Evolutionary conservation across 2,797 vertebrate genomes (phyloP).

Genomic region (Danio jaintianensis): DNA sequence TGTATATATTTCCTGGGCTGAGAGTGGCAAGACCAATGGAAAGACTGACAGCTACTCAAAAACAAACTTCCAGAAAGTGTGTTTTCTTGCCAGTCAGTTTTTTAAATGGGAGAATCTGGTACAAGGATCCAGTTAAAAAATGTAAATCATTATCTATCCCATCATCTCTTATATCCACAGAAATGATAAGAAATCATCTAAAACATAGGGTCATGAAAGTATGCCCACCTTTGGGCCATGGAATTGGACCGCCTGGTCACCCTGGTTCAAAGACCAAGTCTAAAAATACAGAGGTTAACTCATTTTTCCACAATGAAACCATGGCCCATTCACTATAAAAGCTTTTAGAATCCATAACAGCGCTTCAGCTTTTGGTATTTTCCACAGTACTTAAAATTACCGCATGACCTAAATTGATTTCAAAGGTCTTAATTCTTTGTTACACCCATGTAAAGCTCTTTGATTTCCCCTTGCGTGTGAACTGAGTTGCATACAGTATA

Average conservation of each 20-base stretch:
- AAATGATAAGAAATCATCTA: neutral
- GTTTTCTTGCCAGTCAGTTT: too few species aligned
- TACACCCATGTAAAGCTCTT: neutral
- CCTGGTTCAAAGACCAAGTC: constrained; percentile 66
- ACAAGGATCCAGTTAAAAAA: too few species aligned
- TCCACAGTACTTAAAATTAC: neutral
- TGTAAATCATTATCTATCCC: too few species aligned
- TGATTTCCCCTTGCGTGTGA: neutral
- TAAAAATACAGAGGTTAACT: constrained; percentile 1
- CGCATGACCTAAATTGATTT: constrained; percentile 8
- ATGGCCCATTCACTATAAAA: constrained; percentile 42
- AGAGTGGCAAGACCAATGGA: too few species aligned
- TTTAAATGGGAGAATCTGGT: too few species aligned
- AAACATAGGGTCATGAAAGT: neutral
- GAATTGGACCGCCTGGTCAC: neutral
- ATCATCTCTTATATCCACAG: neutral
- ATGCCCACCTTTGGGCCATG: neutral
- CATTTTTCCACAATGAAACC: constrained; percentile 35
- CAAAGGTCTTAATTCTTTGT: constrained; percentile 6
- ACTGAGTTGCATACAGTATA: neutral
- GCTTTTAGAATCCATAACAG: constrained; percentile 39
- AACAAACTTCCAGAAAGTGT: too few species aligned
- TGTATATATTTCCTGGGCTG: too few species aligned
- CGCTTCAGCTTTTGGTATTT: constrained; percentile 14
- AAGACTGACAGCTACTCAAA: too few species aligned